These are phyloP conservation scores for Phalera bucephala DNA, from an alignment of 2,888 invertebrate species.

Conservation along the genomic window DNA sequence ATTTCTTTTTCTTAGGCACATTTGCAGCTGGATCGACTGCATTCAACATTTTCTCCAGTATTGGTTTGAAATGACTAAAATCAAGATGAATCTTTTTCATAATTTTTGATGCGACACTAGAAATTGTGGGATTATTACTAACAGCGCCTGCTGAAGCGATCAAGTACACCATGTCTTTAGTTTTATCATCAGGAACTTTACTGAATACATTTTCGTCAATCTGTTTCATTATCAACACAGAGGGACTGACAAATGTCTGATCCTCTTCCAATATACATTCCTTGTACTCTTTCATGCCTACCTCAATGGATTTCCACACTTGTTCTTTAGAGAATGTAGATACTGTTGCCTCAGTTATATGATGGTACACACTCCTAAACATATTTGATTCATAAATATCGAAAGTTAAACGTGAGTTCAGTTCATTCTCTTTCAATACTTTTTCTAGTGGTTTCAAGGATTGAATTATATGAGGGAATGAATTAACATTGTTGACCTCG, in stretches of 20 bases:
- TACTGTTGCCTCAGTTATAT: constrained; percentile 79
- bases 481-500: constrained; percentile 68
- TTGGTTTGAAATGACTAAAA: constrained; percentile 82
- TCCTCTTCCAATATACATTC: constrained; percentile 64
- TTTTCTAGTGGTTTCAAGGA: constrained; percentile 50
- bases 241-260: constrained; percentile 57
- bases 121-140: constrained; percentile 83
- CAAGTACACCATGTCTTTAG: constrained; percentile 73
- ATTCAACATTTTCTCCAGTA: constrained; percentile 84
- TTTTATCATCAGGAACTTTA: constrained; percentile 67
- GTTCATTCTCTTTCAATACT: constrained; percentile 41
- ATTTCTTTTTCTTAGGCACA: constrained; percentile 64
- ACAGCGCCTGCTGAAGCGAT: constrained; percentile 81
- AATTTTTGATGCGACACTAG: constrained; percentile 83
- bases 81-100: constrained; percentile 87
- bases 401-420: constrained; percentile 52
- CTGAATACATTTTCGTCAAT: constrained; percentile 81
- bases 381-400: constrained; percentile 78
- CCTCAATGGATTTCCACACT: constrained; percentile 84
- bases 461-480: constrained; percentile 62
- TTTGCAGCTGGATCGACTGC: constrained; percentile 62
- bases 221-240: constrained; percentile 81
- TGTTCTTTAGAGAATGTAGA: constrained; percentile 60
- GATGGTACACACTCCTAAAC: constrained; percentile 78
- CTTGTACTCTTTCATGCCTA: constrained; percentile 78